These are phyloP conservation scores for Eilema caniola DNA, from an alignment of 2,888 invertebrate genomes.

Conservation along the genomic window DNA sequence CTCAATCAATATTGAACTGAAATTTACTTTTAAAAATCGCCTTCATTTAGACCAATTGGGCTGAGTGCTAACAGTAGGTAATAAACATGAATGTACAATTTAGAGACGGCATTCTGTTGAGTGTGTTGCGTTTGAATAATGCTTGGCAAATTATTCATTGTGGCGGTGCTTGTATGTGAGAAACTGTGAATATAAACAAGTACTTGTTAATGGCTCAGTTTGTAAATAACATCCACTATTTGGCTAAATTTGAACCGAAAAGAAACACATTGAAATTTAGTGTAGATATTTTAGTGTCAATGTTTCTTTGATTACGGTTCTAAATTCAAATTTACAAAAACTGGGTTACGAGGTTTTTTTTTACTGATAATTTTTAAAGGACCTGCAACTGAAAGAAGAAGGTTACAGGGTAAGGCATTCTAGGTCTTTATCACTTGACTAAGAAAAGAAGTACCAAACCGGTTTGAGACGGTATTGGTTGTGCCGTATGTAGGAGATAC, in stretches of 20 bases:
- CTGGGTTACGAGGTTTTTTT: neutral
- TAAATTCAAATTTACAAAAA: neutral
- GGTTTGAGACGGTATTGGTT: too few species aligned
- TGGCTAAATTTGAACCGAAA: neutral
- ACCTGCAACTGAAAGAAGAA: too few species aligned
- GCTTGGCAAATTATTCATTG: constrained; percentile 7
- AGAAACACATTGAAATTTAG: too few species aligned
- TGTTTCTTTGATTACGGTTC: neutral
- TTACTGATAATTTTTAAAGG: too few species aligned
- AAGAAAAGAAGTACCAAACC: too few species aligned
- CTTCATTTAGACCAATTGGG: constrained; percentile 52
- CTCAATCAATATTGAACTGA: constrained; percentile 56
- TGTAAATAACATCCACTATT: neutral
- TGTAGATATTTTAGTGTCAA: neutral
- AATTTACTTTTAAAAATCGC: constrained; percentile 57
- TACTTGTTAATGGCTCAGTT: neutral
- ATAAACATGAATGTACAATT: constrained; percentile 18
- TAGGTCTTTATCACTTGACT: too few species aligned
- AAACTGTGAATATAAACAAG: neutral
- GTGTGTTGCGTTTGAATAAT: constrained; percentile 9
- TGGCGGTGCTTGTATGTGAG: neutral
- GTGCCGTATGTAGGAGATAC: too few species aligned
- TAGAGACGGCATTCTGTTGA: constrained; percentile 1
- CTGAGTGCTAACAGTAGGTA: constrained; percentile 41
- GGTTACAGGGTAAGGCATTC: too few species aligned